These are phyloP conservation scores for Plutomurus gul DNA, from an alignment of 1,140 invertebrate species.

Conservation along the genomic window DNA sequence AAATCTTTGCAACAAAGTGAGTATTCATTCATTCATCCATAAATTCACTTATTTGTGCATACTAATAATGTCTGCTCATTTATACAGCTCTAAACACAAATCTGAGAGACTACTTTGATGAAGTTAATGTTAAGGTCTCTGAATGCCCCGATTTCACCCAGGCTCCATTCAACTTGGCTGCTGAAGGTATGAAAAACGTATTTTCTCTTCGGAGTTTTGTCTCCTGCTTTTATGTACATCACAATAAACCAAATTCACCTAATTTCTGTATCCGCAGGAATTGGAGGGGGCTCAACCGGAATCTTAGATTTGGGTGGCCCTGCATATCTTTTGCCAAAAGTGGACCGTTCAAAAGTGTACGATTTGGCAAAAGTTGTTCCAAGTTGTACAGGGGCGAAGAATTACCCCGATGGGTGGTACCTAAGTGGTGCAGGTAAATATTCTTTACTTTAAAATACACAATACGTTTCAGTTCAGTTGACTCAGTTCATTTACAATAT, in stretches of 20 bases:
- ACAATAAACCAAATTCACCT: slow-evolving; percentile 55
- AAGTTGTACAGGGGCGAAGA: background rate
- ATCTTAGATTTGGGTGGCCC: slow-evolving; percentile 84
- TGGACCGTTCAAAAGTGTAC: slow-evolving; percentile 78
- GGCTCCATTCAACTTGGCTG: slow-evolving; percentile 75
- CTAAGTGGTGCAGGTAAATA: slow-evolving; percentile 81
- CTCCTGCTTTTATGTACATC: background rate
- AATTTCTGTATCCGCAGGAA: too few species aligned
- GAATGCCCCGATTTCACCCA: slow-evolving; percentile 82
- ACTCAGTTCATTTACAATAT: too few species aligned
- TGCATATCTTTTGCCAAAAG: slow-evolving; percentile 77
- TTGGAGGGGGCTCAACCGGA: slow-evolving; percentile 75
- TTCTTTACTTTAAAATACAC: too few species aligned
- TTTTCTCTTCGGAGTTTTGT: slow-evolving; percentile 63
- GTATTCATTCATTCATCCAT: too few species aligned
- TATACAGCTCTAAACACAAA: slow-evolving; percentile 77
- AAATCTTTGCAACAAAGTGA: too few species aligned
- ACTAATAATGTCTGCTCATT: too few species aligned
- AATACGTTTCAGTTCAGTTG: too few species aligned
- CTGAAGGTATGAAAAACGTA: too few species aligned
- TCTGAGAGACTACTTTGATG: slow-evolving; percentile 71
- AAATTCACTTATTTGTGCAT: too few species aligned
- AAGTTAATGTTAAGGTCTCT: slow-evolving; percentile 72
- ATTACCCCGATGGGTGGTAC: slow-evolving; percentile 43
- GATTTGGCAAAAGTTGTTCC: slow-evolving; percentile 61